Evolutionary conservation across 2,113 vertebrate genomes (phyloP), one percentile per base, ranked within the genome.

Genomic region (Sisor rabdophorus): DNA sequence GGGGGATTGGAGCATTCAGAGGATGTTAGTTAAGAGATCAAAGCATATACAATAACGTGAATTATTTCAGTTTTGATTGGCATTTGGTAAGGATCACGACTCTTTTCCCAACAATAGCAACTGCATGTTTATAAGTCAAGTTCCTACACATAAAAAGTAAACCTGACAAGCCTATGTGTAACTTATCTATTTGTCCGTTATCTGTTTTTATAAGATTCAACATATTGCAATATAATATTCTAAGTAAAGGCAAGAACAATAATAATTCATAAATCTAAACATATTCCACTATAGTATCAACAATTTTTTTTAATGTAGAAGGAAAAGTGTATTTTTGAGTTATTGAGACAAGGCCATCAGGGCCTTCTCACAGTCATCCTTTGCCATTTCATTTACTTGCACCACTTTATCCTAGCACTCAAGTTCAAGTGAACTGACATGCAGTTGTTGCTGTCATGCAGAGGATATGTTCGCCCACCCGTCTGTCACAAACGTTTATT

Each of bases 381-480:
- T 20, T 48, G 13, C 54, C 40, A 58, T 63, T 88, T 89, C 87
- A 85, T 88, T 85, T 83, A 82, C 85, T 86, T 82, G 81, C 86
- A 87, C 88, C 88, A 89, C 85, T 40, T 20, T 77, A 85, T 88
- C 86, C 83, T 87, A 76, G 87, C 84, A 84, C 86, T 88, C 81
- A 58, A 85, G 53, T 85, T 84, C n/a, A 26, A 19, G n/a, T 47
- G 64, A 78, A 72, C 47, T 89, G 89, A 92, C 85, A 88, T 88
- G 56, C 75, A 81, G 60, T 74, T 73, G 67, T 91, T 89, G 87
- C 86, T 87, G 87, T 88, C 88, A 89, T 90, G 89, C 89, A 89
- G 85, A 89, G 89, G 87, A 79, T 86, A 89, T 87, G 86, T 88
- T 85, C 88, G 84, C 90, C 91, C 89, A 92, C 90, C 88, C 86